Evolutionary conservation across 2,888 invertebrate genomes (phyloP), one percentile per base, ranked within the genome.

Genomic region (Apodemia zela): DNA sequence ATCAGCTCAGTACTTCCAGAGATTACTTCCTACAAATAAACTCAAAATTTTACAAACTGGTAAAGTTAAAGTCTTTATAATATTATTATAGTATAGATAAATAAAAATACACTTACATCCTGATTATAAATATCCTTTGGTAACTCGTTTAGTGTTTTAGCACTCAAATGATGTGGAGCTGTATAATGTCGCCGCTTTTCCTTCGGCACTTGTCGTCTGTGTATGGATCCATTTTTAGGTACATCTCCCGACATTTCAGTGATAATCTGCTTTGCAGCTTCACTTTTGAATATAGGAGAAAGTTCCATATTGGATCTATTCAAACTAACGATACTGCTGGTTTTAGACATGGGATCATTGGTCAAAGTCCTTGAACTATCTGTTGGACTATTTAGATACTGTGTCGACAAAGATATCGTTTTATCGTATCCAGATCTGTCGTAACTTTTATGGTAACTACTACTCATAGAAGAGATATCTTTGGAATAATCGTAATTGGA

Each of bases 161-260:
- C 92, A 68, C 93, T 94, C n/a, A 94, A 84, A 77, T 94, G 96
- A 89, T 95, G 94, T 0, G 95, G 95, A n/a, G 98, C 97, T 0
- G 98, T 98, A 75, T 97, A 95, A 81, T 98, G 97, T 64, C 97
- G 92, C 63, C 97, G 92, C 82, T 97, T 97, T 78, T 97, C 96
- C 72, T 95, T 95, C 0, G 97, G 97, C 47, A 97, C 94, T 64
- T 94, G 93, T 62, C 97, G 93, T 68, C 94, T 87, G 71, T 94
- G 94, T 69, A 93, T 83, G 13, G 93, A 93, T 0, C 93, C 92
- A 45, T 93, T 91, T 73, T 93, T 93, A 25, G 93, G 92, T 59
- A 85, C 85, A 75, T 93, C 87, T 42, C 91, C 92, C 0, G 94
- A 93, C 94, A 97, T 95, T 85, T 97, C 97, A 68, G 95, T 96